phyloP scores from a whole-genome alignment of 1,140 invertebrate genomes.

The Lordiphosa stackelbergi region DNA sequence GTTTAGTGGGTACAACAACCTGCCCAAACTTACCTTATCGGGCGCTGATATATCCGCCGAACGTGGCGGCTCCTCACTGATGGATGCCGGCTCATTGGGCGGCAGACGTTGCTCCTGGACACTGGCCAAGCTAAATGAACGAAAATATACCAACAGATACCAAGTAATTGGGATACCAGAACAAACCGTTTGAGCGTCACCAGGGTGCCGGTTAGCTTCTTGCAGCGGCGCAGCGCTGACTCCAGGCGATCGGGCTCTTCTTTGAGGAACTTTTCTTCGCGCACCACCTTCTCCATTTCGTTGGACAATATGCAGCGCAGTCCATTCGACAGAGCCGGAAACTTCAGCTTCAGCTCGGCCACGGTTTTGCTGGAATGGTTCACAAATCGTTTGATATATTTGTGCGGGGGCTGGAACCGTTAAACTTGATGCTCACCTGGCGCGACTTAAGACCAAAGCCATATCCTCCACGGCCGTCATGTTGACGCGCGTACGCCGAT shows the following conservation, averaged over 20 bases:
- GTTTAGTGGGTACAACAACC: neutral
- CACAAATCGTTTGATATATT: too few relatives aligned
- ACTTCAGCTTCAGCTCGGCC: conserved; percentile 94
- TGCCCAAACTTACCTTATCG: conserved; percentile 81
- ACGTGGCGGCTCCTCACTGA: conserved; percentile 84
- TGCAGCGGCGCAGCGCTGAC: conserved; percentile 92
- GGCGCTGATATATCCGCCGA: conserved; percentile 81
- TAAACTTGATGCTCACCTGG: conserved; percentile 79
- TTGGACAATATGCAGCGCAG: conserved; percentile 91
- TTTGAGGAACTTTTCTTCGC: conserved; percentile 97
- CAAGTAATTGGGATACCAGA: too few relatives aligned
- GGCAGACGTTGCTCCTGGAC: conserved; percentile 95
- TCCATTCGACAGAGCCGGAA: conserved; percentile 91
- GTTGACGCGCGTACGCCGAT: conserved; percentile 94
- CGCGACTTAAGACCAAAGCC: conserved; percentile 92
- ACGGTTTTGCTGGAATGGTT: conserved; percentile 86
- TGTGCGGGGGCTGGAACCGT: too few relatives aligned
- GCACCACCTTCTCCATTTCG: conserved; percentile 96
- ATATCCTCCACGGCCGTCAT: conserved; percentile 98
- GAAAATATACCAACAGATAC: too few relatives aligned
- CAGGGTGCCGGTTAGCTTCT: conserved; percentile 96
- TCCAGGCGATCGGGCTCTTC: conserved; percentile 96
- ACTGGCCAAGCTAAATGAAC: conserved; percentile 87
- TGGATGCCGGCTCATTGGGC: conserved; percentile 78
- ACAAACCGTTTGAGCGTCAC: conserved; percentile 96